phyloP scores from a whole-genome alignment of 2,888 invertebrate species.

The Thecocarcelia acutangulata region DNA sequence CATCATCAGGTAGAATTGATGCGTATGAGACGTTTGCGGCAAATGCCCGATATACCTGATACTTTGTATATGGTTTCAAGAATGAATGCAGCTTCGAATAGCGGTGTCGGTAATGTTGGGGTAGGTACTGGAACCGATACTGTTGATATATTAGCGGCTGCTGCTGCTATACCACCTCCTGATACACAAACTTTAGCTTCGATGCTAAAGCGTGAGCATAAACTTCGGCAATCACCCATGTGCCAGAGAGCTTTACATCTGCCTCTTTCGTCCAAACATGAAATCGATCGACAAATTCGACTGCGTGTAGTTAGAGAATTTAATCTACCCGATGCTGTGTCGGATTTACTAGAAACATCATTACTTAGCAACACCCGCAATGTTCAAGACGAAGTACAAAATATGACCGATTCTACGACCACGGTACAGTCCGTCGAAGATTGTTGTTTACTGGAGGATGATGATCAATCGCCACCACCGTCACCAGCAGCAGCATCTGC shows the following conservation, averaged over 20 bases:
- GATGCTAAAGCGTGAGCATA: conserved; percentile 93
- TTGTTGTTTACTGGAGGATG: conserved; percentile 77
- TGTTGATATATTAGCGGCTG: conserved; percentile 86
- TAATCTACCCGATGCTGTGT: conserved; percentile 94
- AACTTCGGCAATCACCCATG: conserved; percentile 89
- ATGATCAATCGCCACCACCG: conserved; percentile 81
- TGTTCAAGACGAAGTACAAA: conserved; percentile 70
- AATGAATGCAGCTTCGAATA: conserved; percentile 78
- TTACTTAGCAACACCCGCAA: conserved; percentile 74
- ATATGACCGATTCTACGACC: conserved; percentile 72
- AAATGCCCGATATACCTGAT: conserved; percentile 93
- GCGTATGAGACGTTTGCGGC: conserved; percentile 87
- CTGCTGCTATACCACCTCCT: conserved; percentile 87
- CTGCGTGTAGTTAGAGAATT: conserved; percentile 96
- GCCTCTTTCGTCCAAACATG: conserved; percentile 88
- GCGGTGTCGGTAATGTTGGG: conserved; percentile 74
- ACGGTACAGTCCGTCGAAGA: conserved; percentile 76
- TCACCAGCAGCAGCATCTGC: conserved; percentile 79
- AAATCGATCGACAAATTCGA: conserved; percentile 90
- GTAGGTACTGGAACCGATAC: conserved; percentile 81
- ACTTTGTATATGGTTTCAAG: conserved; percentile 92
- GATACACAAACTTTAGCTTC: conserved; percentile 88
- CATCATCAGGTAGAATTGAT: conserved; percentile 89
- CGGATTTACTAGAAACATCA: conserved; percentile 87
- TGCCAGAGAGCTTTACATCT: conserved; percentile 90